phyloP scores from a whole-genome alignment of 2,888 invertebrate genomes.

The Dichetophora obliterata region DNA sequence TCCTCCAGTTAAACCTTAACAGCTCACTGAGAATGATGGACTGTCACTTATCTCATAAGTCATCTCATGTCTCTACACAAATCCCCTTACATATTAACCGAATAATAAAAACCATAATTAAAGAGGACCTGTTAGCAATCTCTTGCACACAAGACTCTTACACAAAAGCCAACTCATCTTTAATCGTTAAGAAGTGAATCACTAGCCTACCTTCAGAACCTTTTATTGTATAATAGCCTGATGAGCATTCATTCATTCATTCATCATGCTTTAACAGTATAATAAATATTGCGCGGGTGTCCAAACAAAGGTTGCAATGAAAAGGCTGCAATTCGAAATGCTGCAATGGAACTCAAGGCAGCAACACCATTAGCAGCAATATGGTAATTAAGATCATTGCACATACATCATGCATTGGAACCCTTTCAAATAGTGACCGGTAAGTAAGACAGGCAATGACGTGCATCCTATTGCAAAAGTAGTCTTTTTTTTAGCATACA shows the following conservation, averaged over 20 bases:
- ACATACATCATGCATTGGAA: slow-evolving; percentile 11
- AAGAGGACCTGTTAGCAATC: slow-evolving; percentile 21
- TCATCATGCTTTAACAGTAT: slow-evolving; percentile 2
- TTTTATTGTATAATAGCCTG: slow-evolving; percentile 5
- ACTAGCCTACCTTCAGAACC: background rate
- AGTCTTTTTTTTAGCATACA: too few species aligned
- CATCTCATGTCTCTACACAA: background rate
- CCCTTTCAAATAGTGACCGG: background rate
- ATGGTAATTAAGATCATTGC: slow-evolving; percentile 27
- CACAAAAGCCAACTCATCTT: background rate
- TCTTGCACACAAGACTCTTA: background rate
- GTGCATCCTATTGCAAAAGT: too few species aligned
- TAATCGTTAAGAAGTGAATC: background rate
- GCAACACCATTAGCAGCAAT: slow-evolving; percentile 28
- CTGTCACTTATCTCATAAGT: slow-evolving; percentile 12
- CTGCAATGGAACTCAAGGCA: background rate
- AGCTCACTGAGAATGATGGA: slow-evolving; percentile 22
- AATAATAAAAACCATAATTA: background rate
- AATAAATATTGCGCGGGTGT: slow-evolving; percentile 16
- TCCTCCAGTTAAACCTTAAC: background rate
- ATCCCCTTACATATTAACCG: background rate
- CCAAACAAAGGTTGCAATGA: slow-evolving; percentile 13
- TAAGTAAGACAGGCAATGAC: background rate
- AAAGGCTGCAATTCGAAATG: too few species aligned
- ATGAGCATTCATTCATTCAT: background rate